Evolutionary conservation across 2,797 vertebrate species (phyloP).

Genomic region (Amphiprion clarkii): DNA sequence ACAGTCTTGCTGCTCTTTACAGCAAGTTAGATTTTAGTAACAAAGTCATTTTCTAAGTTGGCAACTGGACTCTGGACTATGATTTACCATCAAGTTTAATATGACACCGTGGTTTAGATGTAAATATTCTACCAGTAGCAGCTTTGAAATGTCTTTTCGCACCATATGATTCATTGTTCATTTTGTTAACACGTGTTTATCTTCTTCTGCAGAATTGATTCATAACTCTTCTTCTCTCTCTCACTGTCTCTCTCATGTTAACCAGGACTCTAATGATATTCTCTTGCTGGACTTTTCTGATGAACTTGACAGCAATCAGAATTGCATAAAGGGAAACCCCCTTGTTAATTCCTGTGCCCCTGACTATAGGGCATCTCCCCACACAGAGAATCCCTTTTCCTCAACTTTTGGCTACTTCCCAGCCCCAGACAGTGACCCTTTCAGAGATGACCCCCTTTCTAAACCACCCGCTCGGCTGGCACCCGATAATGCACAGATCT

Average conservation of each 20-base stretch:
- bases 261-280: constrained; percentile 95
- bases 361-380: constrained; percentile 85
- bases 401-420: constrained; percentile 93
- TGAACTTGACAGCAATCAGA: constrained; percentile 96
- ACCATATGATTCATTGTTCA: constrained; percentile 67
- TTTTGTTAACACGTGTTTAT: constrained; percentile 61
- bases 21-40: not conserved
- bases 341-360: constrained; percentile 85
- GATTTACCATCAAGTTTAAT: not conserved
- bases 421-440: constrained; percentile 92
- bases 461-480: constrained; percentile 77
- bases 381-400: constrained; percentile 88
- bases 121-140: constrained; percentile 54
- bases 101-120: not conserved
- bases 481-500: constrained; percentile 77
- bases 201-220: constrained; percentile 68
- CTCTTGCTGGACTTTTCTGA: constrained; percentile 97
- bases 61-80: constrained; percentile 9
- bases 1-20: not conserved
- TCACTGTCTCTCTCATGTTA: constrained; percentile 81
- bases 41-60: not conserved
- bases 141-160: constrained; percentile 69
- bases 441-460: constrained; percentile 92
- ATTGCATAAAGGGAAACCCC: constrained; percentile 91
- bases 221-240: constrained; percentile 52